These are phyloP conservation scores for Scaptomyza graminum DNA, from an alignment of 1,140 invertebrate genomes.

Conservation along the genomic window DNA sequence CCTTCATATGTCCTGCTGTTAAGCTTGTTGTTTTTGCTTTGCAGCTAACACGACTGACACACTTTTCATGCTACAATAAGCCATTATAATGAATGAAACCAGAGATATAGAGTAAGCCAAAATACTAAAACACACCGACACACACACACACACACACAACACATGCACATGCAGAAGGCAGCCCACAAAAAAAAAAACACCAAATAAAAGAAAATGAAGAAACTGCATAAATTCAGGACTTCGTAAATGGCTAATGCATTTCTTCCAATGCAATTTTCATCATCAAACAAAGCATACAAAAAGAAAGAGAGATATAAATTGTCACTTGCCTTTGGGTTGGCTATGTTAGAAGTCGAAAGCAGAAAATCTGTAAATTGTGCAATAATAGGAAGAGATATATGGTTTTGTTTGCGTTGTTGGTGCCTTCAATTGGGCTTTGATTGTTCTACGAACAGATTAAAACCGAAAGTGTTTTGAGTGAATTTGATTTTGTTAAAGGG, in stretches of 20 bases:
- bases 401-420: background rate
- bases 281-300: background rate
- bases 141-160: constrained; percentile 15
- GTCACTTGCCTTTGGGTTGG: background rate
- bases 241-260: constrained; percentile 32
- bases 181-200: constrained; percentile 6
- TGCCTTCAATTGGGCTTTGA: background rate
- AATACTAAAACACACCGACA: constrained; percentile 55
- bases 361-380: background rate
- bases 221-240: constrained; percentile 16
- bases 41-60: constrained; percentile 75
- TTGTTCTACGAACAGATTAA: background rate
- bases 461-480: background rate
- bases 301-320: background rate
- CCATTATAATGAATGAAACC: constrained; percentile 78
- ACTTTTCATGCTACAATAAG: constrained; percentile 81
- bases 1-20: background rate
- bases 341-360: background rate
- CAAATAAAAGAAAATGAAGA: background rate
- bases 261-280: constrained; percentile 26
- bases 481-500: background rate
- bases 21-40: constrained; percentile 48
- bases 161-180: constrained; percentile 25
- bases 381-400: background rate
- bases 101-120: constrained; percentile 67